Evolutionary conservation across 1,140 invertebrate genomes (phyloP), one percentile per base, ranked within the genome.

Genomic region (Drosophila arizonae): DNA sequence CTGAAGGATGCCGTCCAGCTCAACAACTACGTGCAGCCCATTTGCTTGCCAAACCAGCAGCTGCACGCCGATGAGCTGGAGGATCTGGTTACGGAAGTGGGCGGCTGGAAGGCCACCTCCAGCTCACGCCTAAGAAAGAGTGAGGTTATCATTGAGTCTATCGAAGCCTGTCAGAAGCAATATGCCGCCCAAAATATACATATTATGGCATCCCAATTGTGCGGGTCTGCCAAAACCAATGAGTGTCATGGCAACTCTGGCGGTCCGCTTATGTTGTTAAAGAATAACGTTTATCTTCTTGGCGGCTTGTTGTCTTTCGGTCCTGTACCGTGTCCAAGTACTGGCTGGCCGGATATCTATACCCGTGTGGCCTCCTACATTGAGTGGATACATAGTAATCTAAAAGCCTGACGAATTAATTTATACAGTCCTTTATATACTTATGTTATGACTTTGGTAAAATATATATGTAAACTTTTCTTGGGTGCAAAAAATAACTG

Each of bases 81-180:
- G 3, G 92, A 92, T 0, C 76, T 91, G n/a, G 93, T 92, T 30
- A 92, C 96, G 15, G 94, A 94, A 57, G 95, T 96, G 0, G 95
- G 95, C 4, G 97, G 97, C 4, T 97, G 96, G 96, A 96, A 96
- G 8, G 94, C 94, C 88, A 95, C 94, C 1, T 94, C 96, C 86
- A 93, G 82, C 33, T 91, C 92, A 79, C 63, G 94, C 2, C 94
- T 94, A 72, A 57, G 94, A 3, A 94, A 95, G 72, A 82, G 70
- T n/a, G 46, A 69, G 21, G 85, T 89, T 5, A 68, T 65, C 21
- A 74, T 90, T 4, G 66, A 39, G 1, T 66, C 72, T 0, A 67
- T 81, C 1, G 63, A 68, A 13, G 39, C 76, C 1, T 91, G 90
- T 21, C 86, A 85, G 11, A 11, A 26, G 6, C 64, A 79, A 41